Conservation (phyloP, 2,113 vertebrate genomes). For the Melanerpes aurifrons region DNA sequence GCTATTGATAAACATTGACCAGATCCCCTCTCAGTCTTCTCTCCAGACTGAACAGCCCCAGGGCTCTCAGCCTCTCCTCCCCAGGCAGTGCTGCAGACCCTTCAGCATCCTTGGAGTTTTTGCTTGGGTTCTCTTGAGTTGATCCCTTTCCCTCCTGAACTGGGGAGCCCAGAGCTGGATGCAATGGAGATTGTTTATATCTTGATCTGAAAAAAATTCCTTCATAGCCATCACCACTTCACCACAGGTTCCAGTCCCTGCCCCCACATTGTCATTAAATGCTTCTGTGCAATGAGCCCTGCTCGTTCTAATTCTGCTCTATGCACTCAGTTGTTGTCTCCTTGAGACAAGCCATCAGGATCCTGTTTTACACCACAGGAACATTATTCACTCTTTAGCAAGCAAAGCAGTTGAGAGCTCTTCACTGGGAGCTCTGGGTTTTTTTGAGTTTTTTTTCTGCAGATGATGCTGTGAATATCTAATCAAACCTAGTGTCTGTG, state of each 20-base stretch:
- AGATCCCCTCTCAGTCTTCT: too few species aligned
- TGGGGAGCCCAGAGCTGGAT: too few species aligned
- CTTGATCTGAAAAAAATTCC: neutral
- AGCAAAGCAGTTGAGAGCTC: neutral
- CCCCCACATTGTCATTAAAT: neutral
- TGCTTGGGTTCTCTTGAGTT: too few species aligned
- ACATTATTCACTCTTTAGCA: neutral
- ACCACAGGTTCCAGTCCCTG: neutral
- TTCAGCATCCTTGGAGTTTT: too few species aligned
- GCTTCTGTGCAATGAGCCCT: neutral
- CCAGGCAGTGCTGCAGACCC: too few species aligned
- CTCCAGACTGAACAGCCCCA: too few species aligned
- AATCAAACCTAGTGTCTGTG: conserved; percentile 17
- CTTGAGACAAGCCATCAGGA: neutral
- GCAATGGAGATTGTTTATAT: neutral
- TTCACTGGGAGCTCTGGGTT: conserved; percentile 2
- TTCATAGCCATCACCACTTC: neutral
- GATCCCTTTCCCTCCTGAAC: too few species aligned
- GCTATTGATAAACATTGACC: too few species aligned
- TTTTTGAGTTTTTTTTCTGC: neutral
- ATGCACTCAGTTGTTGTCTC: neutral
- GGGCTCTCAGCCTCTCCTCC: too few species aligned
- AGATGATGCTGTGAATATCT: neutral
- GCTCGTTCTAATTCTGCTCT: neutral
- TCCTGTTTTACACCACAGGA: neutral